These are phyloP conservation scores for Aphis gossypii DNA, from an alignment of 1,140 invertebrate species.

Conservation along the genomic window DNA sequence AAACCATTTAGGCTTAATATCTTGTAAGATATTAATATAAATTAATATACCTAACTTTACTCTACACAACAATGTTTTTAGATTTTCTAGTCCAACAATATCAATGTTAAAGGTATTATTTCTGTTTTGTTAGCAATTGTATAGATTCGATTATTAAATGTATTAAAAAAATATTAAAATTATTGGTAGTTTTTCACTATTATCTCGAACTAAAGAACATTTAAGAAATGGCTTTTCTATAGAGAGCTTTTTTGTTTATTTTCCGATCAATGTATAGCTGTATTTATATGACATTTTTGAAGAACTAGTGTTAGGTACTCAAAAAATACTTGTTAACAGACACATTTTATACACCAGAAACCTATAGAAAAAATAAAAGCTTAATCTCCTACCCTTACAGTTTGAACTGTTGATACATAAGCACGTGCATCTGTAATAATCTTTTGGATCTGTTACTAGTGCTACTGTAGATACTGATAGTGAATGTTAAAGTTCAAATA, in stretches of 20 bases:
- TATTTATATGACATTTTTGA: not conserved
- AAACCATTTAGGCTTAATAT: not conserved
- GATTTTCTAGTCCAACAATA: not conserved
- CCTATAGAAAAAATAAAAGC: not conserved
- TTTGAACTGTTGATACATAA: not conserved
- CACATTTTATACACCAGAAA: not conserved
- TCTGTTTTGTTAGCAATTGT: too few relatives aligned
- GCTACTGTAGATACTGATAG: not conserved
- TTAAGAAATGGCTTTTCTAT: not conserved
- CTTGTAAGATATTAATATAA: not conserved
- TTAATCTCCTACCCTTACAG: not conserved
- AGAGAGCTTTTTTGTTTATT: not conserved
- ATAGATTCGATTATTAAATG: not conserved
- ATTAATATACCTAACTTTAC: too few relatives aligned
- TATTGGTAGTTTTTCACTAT: not conserved
- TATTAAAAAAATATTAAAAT: not conserved
- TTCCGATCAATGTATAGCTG: not conserved
- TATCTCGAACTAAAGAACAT: not conserved
- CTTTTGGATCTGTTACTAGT: not conserved
- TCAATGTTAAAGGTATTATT: too few relatives aligned
- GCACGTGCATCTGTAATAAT: not conserved
- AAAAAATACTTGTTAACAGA: not conserved
- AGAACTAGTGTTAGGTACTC: not conserved
- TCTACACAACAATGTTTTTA: not conserved
- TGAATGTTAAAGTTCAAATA: not conserved